Conservation (phyloP, 2,113 vertebrate genomes). For the Cricetomys ansorgei region DNA sequence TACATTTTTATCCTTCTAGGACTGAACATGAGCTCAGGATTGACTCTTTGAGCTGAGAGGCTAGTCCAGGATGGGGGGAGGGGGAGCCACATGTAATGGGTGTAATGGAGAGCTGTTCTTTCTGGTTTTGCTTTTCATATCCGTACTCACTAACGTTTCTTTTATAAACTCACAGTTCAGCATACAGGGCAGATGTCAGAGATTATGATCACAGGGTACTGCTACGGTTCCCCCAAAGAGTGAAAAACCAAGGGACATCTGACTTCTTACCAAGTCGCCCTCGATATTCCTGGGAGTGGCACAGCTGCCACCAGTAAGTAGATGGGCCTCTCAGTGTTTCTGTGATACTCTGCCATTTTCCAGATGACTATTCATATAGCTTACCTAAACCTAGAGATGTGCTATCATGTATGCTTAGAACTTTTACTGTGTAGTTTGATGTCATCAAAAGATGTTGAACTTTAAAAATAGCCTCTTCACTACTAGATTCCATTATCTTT, state of each 20-base stretch:
- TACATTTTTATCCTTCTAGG: background rate
- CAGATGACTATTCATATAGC: background rate
- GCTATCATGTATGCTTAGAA: background rate
- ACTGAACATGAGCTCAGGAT: background rate
- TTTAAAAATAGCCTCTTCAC: background rate
- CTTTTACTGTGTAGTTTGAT: constrained; percentile 10
- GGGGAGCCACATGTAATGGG: too few species aligned
- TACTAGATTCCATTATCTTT: constrained; percentile 22
- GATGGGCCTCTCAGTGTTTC: constrained; percentile 54
- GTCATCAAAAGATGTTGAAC: background rate
- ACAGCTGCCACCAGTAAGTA: constrained; percentile 98
- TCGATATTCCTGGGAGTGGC: constrained; percentile 98
- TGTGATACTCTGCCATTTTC: constrained; percentile 57
- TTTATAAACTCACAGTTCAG: constrained; percentile 87
- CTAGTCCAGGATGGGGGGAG: background rate
- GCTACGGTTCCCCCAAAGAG: constrained; percentile 95
- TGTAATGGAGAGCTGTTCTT: background rate
- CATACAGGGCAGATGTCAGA: constrained; percentile 87
- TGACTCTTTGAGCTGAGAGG: background rate
- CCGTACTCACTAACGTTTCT: background rate
- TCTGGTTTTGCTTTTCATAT: constrained; percentile 42
- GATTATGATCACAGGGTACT: constrained; percentile 96
- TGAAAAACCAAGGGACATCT: constrained; percentile 98
- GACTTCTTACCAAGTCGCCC: constrained; percentile 97
- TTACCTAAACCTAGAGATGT: constrained; percentile 25